These are phyloP conservation scores for Propithecus coquereli DNA, from an alignment of 2,113 vertebrate genomes.

Conservation along the genomic window DNA sequence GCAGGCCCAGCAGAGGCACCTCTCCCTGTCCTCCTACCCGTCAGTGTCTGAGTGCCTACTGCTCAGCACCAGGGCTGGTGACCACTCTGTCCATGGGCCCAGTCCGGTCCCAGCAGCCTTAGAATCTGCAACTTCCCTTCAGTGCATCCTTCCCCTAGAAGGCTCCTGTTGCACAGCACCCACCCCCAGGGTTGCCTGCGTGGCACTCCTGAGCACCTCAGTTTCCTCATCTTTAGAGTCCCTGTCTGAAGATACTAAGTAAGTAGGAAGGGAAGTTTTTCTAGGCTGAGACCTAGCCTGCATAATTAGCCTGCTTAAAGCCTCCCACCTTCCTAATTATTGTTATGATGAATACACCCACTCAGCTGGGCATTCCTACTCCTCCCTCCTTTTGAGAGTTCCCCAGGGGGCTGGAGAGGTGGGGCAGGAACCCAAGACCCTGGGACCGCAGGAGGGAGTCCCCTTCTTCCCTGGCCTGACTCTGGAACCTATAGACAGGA, in stretches of 20 bases:
- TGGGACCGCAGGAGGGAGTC: background rate
- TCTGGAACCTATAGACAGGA: background rate
- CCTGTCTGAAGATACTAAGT: background rate
- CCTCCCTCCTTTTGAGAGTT: background rate
- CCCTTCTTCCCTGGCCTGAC: background rate
- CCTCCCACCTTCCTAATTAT: constrained; percentile 49
- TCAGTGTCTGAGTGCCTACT: background rate
- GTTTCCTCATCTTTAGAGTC: background rate
- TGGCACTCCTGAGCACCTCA: background rate
- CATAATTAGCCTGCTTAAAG: constrained; percentile 36
- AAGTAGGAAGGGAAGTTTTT: background rate
- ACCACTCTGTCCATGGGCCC: background rate
- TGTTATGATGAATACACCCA: background rate
- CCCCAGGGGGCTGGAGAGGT: background rate
- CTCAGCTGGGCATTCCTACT: background rate
- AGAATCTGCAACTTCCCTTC: background rate
- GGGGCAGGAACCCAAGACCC: background rate
- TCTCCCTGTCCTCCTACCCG: background rate
- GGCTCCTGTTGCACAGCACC: background rate
- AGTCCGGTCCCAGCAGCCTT: background rate
- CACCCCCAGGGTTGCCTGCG: background rate
- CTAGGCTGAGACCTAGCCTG: background rate
- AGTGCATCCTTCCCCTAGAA: background rate
- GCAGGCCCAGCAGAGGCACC: background rate
- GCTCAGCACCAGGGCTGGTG: background rate